Base-by-base conservation (phyloP, 2,888 invertebrate species). In the Orchesellides sinensis region DNA sequence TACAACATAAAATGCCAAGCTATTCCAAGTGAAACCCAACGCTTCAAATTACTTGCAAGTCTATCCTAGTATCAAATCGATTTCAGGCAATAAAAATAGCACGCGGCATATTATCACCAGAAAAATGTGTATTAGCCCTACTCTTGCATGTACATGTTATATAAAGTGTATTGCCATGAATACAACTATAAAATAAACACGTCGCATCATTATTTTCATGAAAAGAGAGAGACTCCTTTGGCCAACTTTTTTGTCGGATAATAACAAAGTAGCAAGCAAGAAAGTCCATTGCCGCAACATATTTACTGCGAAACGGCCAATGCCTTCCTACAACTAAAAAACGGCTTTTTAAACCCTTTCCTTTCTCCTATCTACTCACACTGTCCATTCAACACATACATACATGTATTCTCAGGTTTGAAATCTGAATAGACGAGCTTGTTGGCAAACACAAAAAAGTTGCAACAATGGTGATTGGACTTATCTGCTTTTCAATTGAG, bases 371-470 rank as follows among this genome's bases (percentile, higher is more conserved):
- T 25, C 25, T 29, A 25, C 49, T 59, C 54, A 65, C 68, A n/a
- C n/a, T 65, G 69, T 74, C 75, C 75, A 35, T 83, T 74, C 66
- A 75, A 74, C 82, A 66, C 59, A 63, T 74, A n/a, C n/a, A n/a
- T n/a, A n/a, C n/a, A n/a, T 74, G 63, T 65, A 5, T 63, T 45
- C 23, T 45, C n/a, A 12, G 52, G 25, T 14, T 65, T 74, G 12
- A 14, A 17, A 23, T 74, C 74, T 63, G 29, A 74, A 74, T 63
- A 74, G 74, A 49, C 65, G 52, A 45, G 49, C 19, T 49, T n/a
- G 17, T 29, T n/a, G 4, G 10, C n/a, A 8, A 4, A 14, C 61
- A n/a, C 19, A n/a, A n/a, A 61, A 61, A 32, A 12, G 32, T 29
- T 6, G 54, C 29, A 61, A 35, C 40, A 40, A 40, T 40, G 40